phyloP scores from a whole-genome alignment of 2,113 vertebrate species.

The Mugil cephalus region DNA sequence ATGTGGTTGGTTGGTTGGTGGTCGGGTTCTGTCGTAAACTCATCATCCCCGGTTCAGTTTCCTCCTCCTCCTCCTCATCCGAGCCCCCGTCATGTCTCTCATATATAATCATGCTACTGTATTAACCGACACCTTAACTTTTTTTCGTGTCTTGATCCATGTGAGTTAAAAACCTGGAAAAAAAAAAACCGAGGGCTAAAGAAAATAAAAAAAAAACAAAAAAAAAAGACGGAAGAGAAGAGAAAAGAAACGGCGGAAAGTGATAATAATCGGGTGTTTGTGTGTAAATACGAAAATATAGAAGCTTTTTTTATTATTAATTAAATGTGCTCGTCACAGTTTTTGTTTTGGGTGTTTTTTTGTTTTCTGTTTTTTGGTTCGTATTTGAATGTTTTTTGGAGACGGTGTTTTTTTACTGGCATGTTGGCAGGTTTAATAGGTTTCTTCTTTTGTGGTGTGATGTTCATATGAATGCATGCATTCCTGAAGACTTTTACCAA shows the following conservation, averaged over 20 bases:
- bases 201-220: no score
- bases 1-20: constrained; percentile 50
- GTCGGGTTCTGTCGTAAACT: constrained; percentile 43
- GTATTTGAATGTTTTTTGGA: constrained; percentile 64
- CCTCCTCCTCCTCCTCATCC: constrained; percentile 22
- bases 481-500: constrained; percentile 79
- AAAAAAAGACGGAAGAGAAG: no score
- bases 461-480: constrained; percentile 78
- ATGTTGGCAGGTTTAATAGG: constrained; percentile 69
- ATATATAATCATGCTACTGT: constrained; percentile 73
- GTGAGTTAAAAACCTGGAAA: constrained; percentile 54
- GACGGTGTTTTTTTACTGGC: constrained; percentile 71
- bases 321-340: constrained; percentile 62
- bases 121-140: constrained; percentile 75
- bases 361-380: constrained; percentile 70
- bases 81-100: constrained; percentile 23
- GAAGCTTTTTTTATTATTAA: constrained; percentile 38
- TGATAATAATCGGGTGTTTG: constrained; percentile 53
- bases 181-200: constrained; percentile 63
- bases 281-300: constrained; percentile 63
- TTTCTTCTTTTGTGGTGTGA: constrained; percentile 56
- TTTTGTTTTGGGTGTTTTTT: constrained; percentile 74
- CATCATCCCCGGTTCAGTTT: constrained; percentile 43
- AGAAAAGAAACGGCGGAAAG: constrained; percentile 47
- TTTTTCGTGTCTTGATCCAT: constrained; percentile 59